These are phyloP conservation scores for Plusia festucae DNA, from an alignment of 2,888 invertebrate genomes.

Conservation along the genomic window DNA sequence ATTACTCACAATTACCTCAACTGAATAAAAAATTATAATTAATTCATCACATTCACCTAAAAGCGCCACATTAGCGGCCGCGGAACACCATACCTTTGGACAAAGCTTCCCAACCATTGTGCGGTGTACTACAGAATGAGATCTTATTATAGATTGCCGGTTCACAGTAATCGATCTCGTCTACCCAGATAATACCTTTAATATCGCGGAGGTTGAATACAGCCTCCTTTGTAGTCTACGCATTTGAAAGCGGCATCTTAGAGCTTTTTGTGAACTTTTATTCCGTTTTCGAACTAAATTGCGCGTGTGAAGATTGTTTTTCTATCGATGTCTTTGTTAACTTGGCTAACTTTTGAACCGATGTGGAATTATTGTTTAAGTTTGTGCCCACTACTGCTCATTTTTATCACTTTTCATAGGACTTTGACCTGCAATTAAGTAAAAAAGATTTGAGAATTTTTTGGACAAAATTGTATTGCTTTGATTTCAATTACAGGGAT, in stretches of 20 bases:
- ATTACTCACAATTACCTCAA: too few relatives aligned
- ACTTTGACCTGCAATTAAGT: too few relatives aligned
- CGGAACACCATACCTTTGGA: conserved; percentile 58
- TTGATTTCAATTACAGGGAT: too few relatives aligned
- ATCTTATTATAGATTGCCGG: conserved; percentile 77
- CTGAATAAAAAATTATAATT: too few relatives aligned
- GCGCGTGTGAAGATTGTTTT: conserved; percentile 15
- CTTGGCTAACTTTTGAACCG: too few relatives aligned
- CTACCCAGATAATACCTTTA: conserved; percentile 63
- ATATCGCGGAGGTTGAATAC: conserved; percentile 57
- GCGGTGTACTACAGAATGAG: conserved; percentile 68
- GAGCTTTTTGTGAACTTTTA: conserved; percentile 47
- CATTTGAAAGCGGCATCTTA: conserved; percentile 58
- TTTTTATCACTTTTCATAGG: too few relatives aligned
- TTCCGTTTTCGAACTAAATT: conserved; percentile 33
- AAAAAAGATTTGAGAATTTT: too few relatives aligned
- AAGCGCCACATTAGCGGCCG: conserved; percentile 55
- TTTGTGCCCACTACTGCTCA: too few relatives aligned
- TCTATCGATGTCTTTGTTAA: conserved; percentile 14
- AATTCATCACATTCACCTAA: not conserved
- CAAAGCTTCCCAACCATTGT: conserved; percentile 66
- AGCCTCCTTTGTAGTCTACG: conserved; percentile 52
- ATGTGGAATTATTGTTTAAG: too few relatives aligned
- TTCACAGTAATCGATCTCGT: conserved; percentile 68
- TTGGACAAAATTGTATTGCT: too few relatives aligned